These are phyloP conservation scores for Chymomyza fuscimana DNA, from an alignment of 2,888 invertebrate species.

Conservation along the genomic window DNA sequence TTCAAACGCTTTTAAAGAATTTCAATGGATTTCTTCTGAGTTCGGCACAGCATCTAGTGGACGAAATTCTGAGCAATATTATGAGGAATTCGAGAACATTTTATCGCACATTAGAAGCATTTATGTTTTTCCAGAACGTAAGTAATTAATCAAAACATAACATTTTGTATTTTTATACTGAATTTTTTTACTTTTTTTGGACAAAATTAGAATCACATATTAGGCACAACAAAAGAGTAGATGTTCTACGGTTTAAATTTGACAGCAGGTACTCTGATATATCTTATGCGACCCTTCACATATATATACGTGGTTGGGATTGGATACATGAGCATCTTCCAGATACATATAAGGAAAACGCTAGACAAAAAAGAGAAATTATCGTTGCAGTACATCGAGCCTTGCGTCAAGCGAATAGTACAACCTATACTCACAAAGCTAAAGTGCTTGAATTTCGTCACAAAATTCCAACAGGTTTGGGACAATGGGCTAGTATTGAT, in stretches of 20 bases:
- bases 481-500: constrained; percentile 86
- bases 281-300: constrained; percentile 73
- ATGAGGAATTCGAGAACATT: constrained; percentile 52
- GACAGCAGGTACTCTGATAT: constrained; percentile 70
- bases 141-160: constrained; percentile 37
- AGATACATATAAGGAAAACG: constrained; percentile 44
- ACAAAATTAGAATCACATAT: constrained; percentile 63
- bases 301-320: constrained; percentile 76
- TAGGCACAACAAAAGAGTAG: constrained; percentile 74
- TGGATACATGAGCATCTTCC: constrained; percentile 75
- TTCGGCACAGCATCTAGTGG: constrained; percentile 15
- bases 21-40: constrained; percentile 28
- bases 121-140: constrained; percentile 77
- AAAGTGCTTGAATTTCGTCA: constrained; percentile 74
- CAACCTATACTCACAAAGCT: constrained; percentile 68
- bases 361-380: constrained; percentile 57
- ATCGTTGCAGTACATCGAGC: constrained; percentile 72
- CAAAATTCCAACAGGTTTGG: constrained; percentile 74
- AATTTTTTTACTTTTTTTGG: not conserved
- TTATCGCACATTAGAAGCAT: constrained; percentile 77
- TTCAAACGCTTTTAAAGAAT: constrained; percentile 38
- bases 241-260: constrained; percentile 76
- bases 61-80: constrained; percentile 12
- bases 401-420: constrained; percentile 58
- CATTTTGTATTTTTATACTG: not conserved